Evolutionary conservation across 2,797 vertebrate species (phyloP).

Genomic region (Chelidonichthys spinosus): DNA sequence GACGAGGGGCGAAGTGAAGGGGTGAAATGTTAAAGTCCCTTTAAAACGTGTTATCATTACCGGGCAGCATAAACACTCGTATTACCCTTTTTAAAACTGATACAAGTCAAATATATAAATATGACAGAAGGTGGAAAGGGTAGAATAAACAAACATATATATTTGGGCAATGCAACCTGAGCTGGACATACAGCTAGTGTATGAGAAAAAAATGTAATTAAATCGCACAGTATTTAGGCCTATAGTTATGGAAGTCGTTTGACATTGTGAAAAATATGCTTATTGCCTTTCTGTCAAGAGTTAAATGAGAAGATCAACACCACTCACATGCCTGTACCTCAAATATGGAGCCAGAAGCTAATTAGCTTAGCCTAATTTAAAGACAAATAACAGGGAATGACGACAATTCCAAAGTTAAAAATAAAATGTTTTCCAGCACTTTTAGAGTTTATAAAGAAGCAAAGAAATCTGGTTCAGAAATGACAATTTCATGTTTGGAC

Average conservation of each 20-base stretch:
- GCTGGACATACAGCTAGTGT: constrained; percentile 19
- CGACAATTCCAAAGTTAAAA: not conserved
- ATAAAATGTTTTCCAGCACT: not conserved
- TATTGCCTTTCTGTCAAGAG: not conserved
- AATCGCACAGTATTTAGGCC: not conserved
- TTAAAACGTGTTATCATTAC: constrained; percentile 18
- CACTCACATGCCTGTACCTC: not conserved
- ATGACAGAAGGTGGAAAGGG: not conserved
- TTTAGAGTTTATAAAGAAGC: no score
- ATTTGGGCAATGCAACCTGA: constrained; percentile 26
- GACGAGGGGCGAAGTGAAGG: not conserved
- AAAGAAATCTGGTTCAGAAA: no score
- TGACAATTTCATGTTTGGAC: not conserved
- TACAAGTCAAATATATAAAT: constrained; percentile 25
- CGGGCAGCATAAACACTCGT: not conserved
- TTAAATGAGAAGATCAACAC: not conserved
- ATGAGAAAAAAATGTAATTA: not conserved
- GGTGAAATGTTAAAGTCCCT: constrained; percentile 14
- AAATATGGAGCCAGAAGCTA: not conserved
- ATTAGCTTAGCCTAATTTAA: not conserved
- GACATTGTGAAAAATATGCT: not conserved
- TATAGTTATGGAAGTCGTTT: not conserved
- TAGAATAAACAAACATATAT: constrained; percentile 12
- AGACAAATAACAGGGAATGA: not conserved
- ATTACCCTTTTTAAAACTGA: constrained; percentile 22